Conservation (phyloP, 2,113 vertebrate species). For the Peucedramus taeniatus region DNA sequence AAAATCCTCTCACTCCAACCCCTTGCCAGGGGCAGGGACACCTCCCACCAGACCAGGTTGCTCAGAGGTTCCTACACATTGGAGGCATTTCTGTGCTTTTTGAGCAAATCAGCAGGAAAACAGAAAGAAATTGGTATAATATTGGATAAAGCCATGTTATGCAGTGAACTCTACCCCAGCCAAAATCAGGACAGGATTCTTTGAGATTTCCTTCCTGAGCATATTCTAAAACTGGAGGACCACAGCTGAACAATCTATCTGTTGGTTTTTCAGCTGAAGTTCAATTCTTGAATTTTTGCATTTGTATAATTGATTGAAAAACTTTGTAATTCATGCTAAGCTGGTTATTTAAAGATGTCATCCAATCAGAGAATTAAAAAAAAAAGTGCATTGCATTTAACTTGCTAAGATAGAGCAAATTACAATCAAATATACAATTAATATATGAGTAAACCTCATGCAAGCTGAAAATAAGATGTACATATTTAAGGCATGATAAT, state of each 20-base stretch:
- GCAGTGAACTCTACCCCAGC: background rate
- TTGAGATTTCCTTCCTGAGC: background rate
- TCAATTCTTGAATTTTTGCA: background rate
- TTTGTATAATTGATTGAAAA: slow-evolving; percentile 48
- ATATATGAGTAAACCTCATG: slow-evolving; percentile 45
- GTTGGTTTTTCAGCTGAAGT: background rate
- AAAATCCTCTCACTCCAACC: background rate
- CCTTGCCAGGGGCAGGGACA: background rate
- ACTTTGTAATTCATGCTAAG: slow-evolving; percentile 37
- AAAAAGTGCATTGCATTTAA: slow-evolving; percentile 21
- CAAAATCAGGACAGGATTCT: background rate
- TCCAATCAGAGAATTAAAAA: slow-evolving; percentile 42
- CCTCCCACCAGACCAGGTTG: background rate
- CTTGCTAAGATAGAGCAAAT: slow-evolving; percentile 12
- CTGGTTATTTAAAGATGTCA: slow-evolving; percentile 52
- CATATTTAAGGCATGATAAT: slow-evolving; percentile 58
- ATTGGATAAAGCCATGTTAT: background rate
- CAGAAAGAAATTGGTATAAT: background rate
- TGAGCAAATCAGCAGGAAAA: background rate
- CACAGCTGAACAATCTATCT: background rate
- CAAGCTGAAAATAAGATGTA: slow-evolving; percentile 56
- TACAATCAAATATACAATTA: slow-evolving; percentile 64
- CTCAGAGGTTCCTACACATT: background rate
- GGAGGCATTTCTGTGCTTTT: background rate
- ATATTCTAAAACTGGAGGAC: background rate